Percentiles rank a stretch among this genome's conserved stretches.
phyloP scores from a whole-genome alignment of 2,888 invertebrate species.

The Eristalis intricaria region DNA sequence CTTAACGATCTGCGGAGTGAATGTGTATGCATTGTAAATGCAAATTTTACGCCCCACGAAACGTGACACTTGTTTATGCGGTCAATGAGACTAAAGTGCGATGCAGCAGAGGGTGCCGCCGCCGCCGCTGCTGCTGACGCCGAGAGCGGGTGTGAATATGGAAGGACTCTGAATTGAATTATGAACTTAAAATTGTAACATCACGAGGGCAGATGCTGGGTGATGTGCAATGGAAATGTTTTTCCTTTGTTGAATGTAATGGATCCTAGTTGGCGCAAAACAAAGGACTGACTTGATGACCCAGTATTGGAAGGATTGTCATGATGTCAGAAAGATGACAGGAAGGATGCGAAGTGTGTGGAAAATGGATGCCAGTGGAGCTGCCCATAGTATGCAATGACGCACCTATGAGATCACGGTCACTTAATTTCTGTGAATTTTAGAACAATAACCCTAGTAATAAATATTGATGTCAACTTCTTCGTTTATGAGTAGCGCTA shows the following conservation, averaged over 20 bases:
- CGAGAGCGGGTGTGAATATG: neutral
- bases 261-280: neutral
- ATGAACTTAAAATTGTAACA: neutral
- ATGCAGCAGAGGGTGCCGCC: neutral
- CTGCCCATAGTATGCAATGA: too few relatives aligned
- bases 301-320: neutral
- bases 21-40: conserved; percentile 50
- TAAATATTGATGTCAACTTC: too few relatives aligned
- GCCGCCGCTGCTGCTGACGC: too few relatives aligned
- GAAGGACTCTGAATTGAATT: neutral
- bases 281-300: neutral
- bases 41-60: conserved; percentile 57
- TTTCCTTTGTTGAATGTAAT: neutral
- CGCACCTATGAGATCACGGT: too few relatives aligned
- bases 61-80: conserved; percentile 70
- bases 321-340: neutral
- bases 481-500: too few relatives aligned
- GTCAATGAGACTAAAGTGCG: conserved; percentile 58
- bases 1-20: conserved; percentile 52
- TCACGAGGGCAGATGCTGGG: neutral
- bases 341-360: too few relatives aligned
- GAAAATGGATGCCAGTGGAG: too few relatives aligned
- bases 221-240: neutral
- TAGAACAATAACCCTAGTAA: too few relatives aligned
- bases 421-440: too few relatives aligned